Base-by-base conservation (phyloP, 2,888 invertebrate species). In the Drosophila rubida region DNA sequence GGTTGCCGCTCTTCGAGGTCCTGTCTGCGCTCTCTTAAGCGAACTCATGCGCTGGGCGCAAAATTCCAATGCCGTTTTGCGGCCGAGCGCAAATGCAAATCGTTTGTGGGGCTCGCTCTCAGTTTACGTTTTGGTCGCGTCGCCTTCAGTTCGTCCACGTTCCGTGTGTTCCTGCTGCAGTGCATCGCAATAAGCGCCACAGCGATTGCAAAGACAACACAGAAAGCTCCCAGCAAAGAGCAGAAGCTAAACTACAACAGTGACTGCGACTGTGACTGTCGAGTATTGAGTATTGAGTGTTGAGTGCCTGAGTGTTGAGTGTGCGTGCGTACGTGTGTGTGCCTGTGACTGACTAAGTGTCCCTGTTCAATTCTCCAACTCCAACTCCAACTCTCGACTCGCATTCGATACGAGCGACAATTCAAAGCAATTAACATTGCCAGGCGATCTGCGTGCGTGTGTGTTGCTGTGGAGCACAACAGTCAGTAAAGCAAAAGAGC, bases 51-150 rank as follows among this genome's bases (percentile, higher is more conserved):
- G 53, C 41, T 60, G 79, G 75, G 63, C 81, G 79, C 78, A 78
- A 80, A 82, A 82, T 82, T 82, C 82, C 82, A 82, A 82, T 76
- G 70, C 72, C 77, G 68, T 70, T 23, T 60, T 25, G n/a, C 48
- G 49, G 41, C 55, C 63, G 51, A 66, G 62, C 63, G 3, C 32
- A 32, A 55, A 41, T 55, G 62, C 65, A 69, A 75, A 64, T 69
- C 63, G 25, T 8, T 59, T 16, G 44, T 37, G 37, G 14, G 4
- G 35, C 35, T 37, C 42, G 9, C 46, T 67, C 75, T 83, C 83
- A 82, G 81, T 82, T 82, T 83, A 82, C 79, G 67, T 84, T 84
- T 80, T 81, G 84, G 84, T 78, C 84, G 84, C 78, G 76, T 78
- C 69, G 80, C 53, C 71, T 78, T 57, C 81, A 81, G 82, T 75